Evolutionary conservation across 2,113 vertebrate genomes (phyloP), one percentile per base, ranked within the genome.

Genomic region (Chinchilla lanigera): DNA sequence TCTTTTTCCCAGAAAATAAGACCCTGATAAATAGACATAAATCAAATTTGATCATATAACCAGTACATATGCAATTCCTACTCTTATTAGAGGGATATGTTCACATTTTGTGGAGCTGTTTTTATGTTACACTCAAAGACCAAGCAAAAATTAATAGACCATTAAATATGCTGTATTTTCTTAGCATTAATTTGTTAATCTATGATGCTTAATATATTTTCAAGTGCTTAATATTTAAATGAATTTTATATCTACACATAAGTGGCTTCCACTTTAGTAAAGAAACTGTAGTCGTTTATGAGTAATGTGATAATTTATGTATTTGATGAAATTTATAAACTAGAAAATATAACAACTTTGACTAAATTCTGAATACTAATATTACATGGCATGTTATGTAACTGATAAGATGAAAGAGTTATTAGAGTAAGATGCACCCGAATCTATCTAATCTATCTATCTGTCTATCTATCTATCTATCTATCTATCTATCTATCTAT

Each of bases 191-290:
- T 75, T 17, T 89, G 2, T 60, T 54, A 93, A 9, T 16, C 58
- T 86, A 30, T 82, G 93, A 58, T 19, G 86, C 4, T 82, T 71
- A 92, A 82, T 90, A 41, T 75, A 81, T 33, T 91, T 86, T 95
- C 22, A 89, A 5, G 41, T 60, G 73, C 7, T 80, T 82, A 52
- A 75, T 47, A 44, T 10, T 85, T 82, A 89, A 84, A 47, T 93
- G 91, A 26, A 90, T 92, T n/a, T 30, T 78, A 19, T 24, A 50
- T 30, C 3, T 12, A 82, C 8, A 44, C 33, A 24, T 17, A 94
- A 58, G 22, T 86, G 6, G 1, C n/a, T 75, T 81, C 44, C 56
- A 33, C 2, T 44, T 65, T 77, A 90, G 22, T n/a, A 47, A 61
- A 86, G 7, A 85, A 95, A 17, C 9, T 84, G 1, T 5, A 71